These are phyloP conservation scores for Pitta sordida DNA, from an alignment of 2,113 vertebrate genomes.

Conservation along the genomic window DNA sequence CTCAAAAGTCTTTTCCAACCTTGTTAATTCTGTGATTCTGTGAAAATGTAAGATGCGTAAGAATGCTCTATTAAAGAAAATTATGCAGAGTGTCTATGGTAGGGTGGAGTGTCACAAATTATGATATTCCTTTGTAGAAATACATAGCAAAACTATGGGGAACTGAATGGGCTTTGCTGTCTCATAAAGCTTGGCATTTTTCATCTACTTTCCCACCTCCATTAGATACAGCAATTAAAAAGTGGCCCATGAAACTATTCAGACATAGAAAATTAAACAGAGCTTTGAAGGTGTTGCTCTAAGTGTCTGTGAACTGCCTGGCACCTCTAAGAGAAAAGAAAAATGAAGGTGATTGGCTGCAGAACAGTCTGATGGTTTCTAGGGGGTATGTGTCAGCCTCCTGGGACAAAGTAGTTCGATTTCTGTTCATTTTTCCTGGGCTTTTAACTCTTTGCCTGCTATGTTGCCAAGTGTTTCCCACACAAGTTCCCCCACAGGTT, in stretches of 20 bases:
- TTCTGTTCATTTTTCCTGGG: background rate
- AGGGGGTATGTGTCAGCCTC: background rate
- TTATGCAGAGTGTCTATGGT: background rate
- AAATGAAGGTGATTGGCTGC: background rate
- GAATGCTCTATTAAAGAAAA: background rate
- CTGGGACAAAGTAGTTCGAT: background rate
- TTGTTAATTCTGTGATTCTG: too few species aligned
- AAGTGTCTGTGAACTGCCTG: slow-evolving; percentile 2
- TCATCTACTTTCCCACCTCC: slow-evolving; percentile 27
- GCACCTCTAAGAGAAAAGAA: background rate
- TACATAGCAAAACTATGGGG: slow-evolving; percentile 30
- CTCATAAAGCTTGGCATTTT: slow-evolving; percentile 41
- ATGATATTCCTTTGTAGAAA: slow-evolving; percentile 14
- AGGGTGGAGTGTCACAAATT: background rate
- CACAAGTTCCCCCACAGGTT: background rate
- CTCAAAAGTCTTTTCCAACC: too few species aligned
- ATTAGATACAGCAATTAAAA: slow-evolving; percentile 53
- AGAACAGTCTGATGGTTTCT: background rate
- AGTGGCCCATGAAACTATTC: slow-evolving; percentile 1
- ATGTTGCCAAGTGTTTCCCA: background rate
- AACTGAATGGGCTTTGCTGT: slow-evolving; percentile 14
- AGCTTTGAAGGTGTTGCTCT: background rate
- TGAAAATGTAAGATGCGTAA: background rate
- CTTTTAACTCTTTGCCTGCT: background rate
- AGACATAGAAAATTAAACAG: slow-evolving; percentile 7